These are phyloP conservation scores for Agrenia bidenticulata DNA, from an alignment of 2,888 invertebrate genomes.

Conservation along the genomic window DNA sequence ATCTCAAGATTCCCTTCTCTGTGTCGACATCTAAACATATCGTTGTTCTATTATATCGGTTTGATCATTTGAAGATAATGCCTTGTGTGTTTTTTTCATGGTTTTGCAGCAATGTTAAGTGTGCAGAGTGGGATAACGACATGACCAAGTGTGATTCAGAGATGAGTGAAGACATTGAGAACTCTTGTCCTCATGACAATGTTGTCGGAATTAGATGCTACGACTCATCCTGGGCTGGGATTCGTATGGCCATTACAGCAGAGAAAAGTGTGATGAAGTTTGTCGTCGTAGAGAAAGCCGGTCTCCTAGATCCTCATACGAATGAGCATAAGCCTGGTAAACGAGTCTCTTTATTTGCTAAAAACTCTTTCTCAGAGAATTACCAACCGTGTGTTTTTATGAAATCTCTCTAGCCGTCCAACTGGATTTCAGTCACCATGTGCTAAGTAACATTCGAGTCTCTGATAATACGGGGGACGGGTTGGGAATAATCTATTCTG, in stretches of 20 bases:
- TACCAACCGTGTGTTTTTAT: conserved; percentile 1
- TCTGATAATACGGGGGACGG: conserved; percentile 89
- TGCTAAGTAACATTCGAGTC: conserved; percentile 62
- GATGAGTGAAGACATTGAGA: conserved; percentile 74
- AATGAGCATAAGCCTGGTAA: conserved; percentile 75
- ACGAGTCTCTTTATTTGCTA: background rate
- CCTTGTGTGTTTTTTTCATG: conserved; percentile 13
- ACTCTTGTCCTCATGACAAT: conserved; percentile 79
- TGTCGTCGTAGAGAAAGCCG: conserved; percentile 86
- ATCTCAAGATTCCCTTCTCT: background rate
- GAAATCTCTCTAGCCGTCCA: conserved; percentile 66
- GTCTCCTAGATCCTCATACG: conserved; percentile 67
- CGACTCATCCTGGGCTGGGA: conserved; percentile 90
- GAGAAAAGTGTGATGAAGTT: conserved; percentile 84
- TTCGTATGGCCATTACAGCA: conserved; percentile 84
- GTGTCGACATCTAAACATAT: background rate
- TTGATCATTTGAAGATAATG: too few relatives aligned
- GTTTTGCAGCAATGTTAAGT: conserved; percentile 80
- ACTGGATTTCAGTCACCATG: conserved; percentile 65
- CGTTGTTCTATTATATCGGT: background rate
- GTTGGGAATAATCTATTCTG: conserved; percentile 88
- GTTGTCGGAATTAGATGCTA: conserved; percentile 88
- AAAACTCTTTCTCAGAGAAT: background rate
- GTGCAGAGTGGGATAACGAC: conserved; percentile 86
- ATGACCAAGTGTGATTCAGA: conserved; percentile 85